Conservation (phyloP, 1,140 invertebrate genomes). For the Trichonephila clavata region DNA sequence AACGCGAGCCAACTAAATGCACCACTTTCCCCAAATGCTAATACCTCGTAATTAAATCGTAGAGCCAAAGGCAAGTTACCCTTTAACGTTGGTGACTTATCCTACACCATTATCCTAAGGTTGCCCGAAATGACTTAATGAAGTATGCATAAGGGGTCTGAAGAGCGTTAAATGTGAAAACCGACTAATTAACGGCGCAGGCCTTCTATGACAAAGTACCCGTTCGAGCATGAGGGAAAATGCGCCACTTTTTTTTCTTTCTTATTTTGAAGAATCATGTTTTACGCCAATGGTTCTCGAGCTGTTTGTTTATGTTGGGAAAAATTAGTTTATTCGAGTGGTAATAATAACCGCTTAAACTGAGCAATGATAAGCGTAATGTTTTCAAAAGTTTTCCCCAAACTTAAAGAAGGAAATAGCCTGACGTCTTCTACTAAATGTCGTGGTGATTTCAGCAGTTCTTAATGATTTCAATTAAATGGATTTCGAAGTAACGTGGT, state of each 20-base stretch:
- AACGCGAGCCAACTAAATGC: constrained; percentile 14
- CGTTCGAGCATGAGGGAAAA: constrained; percentile 8
- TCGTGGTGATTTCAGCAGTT: not conserved
- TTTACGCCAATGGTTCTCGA: not conserved
- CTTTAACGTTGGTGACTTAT: constrained; percentile 45
- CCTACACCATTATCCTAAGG: not conserved
- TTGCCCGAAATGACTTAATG: constrained; percentile 47
- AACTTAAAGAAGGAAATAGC: not conserved
- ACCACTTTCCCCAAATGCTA: constrained; percentile 28
- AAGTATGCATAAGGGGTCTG: constrained; percentile 24
- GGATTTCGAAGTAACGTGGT: not conserved
- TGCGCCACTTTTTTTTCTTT: not conserved
- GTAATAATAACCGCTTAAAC: not conserved
- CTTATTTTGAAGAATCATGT: not conserved
- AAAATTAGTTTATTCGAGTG: constrained; percentile 11
- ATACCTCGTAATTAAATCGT: constrained; percentile 54
- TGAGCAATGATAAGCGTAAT: constrained; percentile 12
- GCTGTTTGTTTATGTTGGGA: not conserved
- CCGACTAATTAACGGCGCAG: constrained; percentile 40
- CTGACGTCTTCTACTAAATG: not conserved
- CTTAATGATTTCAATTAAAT: not conserved
- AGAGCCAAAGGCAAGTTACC: constrained; percentile 1
- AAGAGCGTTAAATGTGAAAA: constrained; percentile 61
- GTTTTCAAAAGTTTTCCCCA: not conserved
- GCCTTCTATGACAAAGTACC: constrained; percentile 30